Evolutionary conservation across 2,797 vertebrate genomes (phyloP).

Genomic region (Natrix natrix): DNA sequence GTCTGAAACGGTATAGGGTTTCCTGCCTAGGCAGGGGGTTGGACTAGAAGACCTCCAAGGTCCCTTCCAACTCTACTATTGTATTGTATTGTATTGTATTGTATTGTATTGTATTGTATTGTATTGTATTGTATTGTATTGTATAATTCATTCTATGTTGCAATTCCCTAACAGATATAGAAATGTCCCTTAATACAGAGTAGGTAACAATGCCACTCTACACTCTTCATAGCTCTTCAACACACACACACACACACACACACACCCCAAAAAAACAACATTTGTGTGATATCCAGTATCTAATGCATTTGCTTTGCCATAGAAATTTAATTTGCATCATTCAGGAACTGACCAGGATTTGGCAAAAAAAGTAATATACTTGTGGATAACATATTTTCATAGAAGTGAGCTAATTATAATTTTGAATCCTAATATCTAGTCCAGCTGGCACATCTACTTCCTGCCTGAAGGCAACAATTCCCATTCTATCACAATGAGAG

Average conservation of each 20-base stretch:
- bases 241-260: too few relatives aligned
- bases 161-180: background rate
- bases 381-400: constrained; percentile 58
- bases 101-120: too few relatives aligned
- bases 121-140: too few relatives aligned
- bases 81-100: too few relatives aligned
- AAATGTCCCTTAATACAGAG: rapidly evolving
- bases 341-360: constrained; percentile 48
- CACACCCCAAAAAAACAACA: background rate
- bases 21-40: too few relatives aligned
- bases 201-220: background rate
- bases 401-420: constrained; percentile 65
- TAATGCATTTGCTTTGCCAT: constrained; percentile 34
- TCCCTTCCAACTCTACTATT: too few relatives aligned
- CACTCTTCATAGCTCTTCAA: background rate
- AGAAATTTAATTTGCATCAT: constrained; percentile 37
- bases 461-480: constrained; percentile 61
- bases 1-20: too few relatives aligned
- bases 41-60: too few relatives aligned
- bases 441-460: constrained; percentile 61
- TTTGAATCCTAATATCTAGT: constrained; percentile 59
- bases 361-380: constrained; percentile 51
- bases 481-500: constrained; percentile 57
- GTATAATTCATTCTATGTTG: background rate
- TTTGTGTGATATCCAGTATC: constrained; percentile 14